Percentiles rank a stretch among this genome's conserved stretches.
Evolutionary conservation across 2,797 vertebrate species (phyloP).

Genomic region (Bufotes viridis): DNA sequence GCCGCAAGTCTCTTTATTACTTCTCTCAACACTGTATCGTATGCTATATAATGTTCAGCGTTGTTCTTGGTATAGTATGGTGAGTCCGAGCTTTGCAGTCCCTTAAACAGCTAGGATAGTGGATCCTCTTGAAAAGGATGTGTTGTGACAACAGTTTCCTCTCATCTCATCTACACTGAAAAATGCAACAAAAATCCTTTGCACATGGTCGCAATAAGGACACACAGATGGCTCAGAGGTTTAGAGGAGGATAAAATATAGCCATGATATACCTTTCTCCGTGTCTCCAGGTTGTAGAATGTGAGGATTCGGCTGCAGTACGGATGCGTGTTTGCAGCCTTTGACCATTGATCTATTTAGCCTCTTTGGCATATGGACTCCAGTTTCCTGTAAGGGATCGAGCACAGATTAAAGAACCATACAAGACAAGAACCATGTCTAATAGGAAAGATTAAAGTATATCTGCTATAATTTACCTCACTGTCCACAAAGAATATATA

Average conservation of each 20-base stretch:
- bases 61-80: too few relatives aligned
- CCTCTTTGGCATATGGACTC: slow-evolving; percentile 68
- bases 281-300: slow-evolving; percentile 74
- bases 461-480: too few relatives aligned
- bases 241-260: background rate
- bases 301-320: slow-evolving; percentile 81
- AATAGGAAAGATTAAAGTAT: too few relatives aligned
- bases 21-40: too few relatives aligned
- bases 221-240: background rate
- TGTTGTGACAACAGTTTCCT: too few relatives aligned
- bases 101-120: too few relatives aligned
- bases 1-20: too few relatives aligned
- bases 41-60: too few relatives aligned
- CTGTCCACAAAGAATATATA: too few relatives aligned
- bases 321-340: slow-evolving; percentile 78
- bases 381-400: slow-evolving; percentile 65
- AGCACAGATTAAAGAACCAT: background rate
- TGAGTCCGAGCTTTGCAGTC: too few relatives aligned
- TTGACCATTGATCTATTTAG: slow-evolving; percentile 69
- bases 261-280: slow-evolving; percentile 67
- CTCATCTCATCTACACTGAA: too few relatives aligned
- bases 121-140: too few relatives aligned
- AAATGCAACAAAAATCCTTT: background rate
- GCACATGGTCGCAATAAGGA: background rate
- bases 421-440: background rate